These are phyloP conservation scores for Dendrocopos noguchii DNA, from an alignment of 2,113 vertebrate species.

Conservation along the genomic window DNA sequence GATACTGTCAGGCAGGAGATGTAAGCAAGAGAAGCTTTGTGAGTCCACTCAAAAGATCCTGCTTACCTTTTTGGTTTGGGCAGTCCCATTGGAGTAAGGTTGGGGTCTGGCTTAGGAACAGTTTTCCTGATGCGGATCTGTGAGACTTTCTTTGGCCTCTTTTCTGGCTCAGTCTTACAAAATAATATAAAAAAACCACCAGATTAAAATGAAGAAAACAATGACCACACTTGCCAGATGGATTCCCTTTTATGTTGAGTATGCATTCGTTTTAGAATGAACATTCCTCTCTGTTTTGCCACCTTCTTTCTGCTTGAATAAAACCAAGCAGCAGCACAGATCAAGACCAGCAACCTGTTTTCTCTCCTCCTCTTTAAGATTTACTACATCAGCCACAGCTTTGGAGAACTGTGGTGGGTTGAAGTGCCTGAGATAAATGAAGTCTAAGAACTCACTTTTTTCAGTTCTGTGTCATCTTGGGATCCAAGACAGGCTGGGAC, in stretches of 20 bases:
- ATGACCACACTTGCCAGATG: background rate
- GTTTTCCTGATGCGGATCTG: slow-evolving; percentile 93
- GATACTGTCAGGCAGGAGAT: background rate
- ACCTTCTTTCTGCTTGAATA: background rate
- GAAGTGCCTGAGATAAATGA: background rate
- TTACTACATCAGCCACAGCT: background rate
- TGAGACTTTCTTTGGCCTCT: slow-evolving; percentile 88
- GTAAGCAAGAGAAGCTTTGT: background rate
- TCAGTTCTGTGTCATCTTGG: slow-evolving; percentile 56
- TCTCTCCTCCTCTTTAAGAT: background rate
- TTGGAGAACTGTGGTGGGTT: background rate
- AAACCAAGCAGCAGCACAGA: background rate
- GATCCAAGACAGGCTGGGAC: slow-evolving; percentile 36
- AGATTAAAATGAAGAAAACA: background rate
- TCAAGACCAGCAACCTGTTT: background rate
- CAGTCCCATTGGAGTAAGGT: slow-evolving; percentile 94
- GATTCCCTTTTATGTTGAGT: background rate
- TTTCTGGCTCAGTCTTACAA: slow-evolving; percentile 70
- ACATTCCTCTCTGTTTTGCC: background rate
- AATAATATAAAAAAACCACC: background rate
- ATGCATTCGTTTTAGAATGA: background rate
- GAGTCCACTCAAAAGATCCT: background rate
- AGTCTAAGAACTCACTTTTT: slow-evolving; percentile 69
- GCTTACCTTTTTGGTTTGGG: slow-evolving; percentile 93
- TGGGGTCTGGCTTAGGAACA: slow-evolving; percentile 87